These are phyloP conservation scores for Gymnocypris eckloni DNA, from an alignment of 2,797 vertebrate species.

Conservation along the genomic window DNA sequence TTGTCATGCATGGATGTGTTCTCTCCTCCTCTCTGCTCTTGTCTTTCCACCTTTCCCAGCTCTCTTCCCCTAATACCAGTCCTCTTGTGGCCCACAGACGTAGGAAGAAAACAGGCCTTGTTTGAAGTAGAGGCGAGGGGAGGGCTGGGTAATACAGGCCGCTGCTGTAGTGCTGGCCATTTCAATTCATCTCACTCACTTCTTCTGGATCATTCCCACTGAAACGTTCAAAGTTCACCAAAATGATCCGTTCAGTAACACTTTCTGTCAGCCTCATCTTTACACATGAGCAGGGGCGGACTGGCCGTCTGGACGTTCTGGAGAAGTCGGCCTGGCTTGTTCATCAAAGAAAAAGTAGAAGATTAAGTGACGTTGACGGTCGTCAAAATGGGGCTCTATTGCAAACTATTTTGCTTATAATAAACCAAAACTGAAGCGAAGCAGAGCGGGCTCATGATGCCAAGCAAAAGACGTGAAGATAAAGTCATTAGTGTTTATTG, in stretches of 20 bases:
- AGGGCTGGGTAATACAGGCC: constrained; percentile 67
- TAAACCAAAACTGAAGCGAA: too few relatives aligned
- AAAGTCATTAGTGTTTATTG: too few relatives aligned
- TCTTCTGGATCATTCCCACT: neutral
- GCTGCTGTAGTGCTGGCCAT: neutral
- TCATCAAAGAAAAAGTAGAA: too few relatives aligned
- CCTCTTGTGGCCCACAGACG: constrained; percentile 72
- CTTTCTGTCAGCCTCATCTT: neutral
- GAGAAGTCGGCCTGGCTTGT: too few relatives aligned
- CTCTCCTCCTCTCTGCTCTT: constrained; percentile 59
- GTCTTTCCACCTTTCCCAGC: constrained; percentile 39
- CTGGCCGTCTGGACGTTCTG: too few relatives aligned
- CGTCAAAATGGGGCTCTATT: too few relatives aligned
- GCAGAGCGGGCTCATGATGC: too few relatives aligned
- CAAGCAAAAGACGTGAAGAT: too few relatives aligned
- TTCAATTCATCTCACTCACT: neutral
- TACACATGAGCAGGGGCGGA: neutral
- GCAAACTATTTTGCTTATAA: too few relatives aligned
- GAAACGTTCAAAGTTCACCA: neutral
- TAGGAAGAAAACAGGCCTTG: constrained; percentile 78
- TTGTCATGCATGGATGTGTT: constrained; percentile 77
- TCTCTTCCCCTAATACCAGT: constrained; percentile 67
- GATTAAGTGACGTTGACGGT: too few relatives aligned
- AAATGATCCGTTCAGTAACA: neutral
- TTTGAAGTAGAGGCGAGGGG: constrained; percentile 73